phyloP scores from a whole-genome alignment of 2,797 vertebrate species.

The Argya squamiceps region DNA sequence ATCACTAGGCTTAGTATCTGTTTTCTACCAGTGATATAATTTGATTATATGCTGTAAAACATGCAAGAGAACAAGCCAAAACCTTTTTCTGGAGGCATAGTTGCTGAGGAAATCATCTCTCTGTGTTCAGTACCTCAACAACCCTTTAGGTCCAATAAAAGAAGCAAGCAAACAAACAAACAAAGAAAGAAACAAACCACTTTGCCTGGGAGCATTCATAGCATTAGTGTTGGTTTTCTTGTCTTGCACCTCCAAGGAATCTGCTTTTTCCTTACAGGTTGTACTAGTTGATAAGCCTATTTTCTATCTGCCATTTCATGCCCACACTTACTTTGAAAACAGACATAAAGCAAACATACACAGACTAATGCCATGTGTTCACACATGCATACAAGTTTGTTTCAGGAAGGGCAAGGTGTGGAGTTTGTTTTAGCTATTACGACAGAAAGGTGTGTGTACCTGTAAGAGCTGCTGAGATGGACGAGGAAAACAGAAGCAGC shows the following conservation, averaged over 20 bases:
- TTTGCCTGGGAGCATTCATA: not conserved
- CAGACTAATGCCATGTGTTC: not conserved
- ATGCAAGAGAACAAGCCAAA: not conserved
- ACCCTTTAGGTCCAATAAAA: not conserved
- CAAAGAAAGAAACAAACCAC: not conserved
- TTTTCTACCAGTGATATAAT: not conserved
- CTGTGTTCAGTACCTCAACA: not conserved
- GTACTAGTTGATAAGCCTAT: not conserved
- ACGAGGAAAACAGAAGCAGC: not conserved
- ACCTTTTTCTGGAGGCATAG: not conserved
- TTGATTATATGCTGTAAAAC: not conserved
- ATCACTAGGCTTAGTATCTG: not conserved
- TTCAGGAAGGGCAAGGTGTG: not conserved
- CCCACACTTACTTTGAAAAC: not conserved
- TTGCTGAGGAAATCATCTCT: constrained; percentile 31
- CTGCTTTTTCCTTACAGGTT: not conserved
- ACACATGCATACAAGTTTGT: not conserved
- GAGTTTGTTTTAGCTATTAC: not conserved
- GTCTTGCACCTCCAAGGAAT: not conserved
- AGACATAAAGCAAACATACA: not conserved
- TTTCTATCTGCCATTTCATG: not conserved
- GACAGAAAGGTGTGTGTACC: not conserved
- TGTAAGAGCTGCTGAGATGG: not conserved
- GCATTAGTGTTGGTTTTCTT: not conserved
- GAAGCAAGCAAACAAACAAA: not conserved